Evolutionary conservation across 1,140 invertebrate genomes (phyloP).

Genomic region (Stratiolaelaps scimitus): DNA sequence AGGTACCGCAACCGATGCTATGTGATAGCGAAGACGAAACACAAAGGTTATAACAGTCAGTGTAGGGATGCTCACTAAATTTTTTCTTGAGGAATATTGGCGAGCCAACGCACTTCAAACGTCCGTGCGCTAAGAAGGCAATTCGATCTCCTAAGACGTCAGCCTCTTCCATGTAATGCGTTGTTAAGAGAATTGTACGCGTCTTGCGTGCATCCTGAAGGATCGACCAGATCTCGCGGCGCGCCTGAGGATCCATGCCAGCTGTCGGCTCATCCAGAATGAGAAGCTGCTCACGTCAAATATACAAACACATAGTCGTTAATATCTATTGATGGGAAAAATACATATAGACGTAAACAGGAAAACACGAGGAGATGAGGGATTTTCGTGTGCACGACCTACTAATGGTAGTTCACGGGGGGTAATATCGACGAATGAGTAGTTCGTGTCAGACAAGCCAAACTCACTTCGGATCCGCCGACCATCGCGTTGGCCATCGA

Average conservation of each 20-base stretch:
- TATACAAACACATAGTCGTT: constrained; percentile 37
- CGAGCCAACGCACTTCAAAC: constrained; percentile 45
- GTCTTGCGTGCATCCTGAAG: constrained; percentile 39
- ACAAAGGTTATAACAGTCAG: background rate
- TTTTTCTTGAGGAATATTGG: constrained; percentile 47
- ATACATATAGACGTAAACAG: too few relatives aligned
- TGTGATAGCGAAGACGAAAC: background rate
- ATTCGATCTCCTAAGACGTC: constrained; percentile 49
- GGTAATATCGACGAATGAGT: too few relatives aligned
- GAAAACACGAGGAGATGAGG: too few relatives aligned
- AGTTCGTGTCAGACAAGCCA: constrained; percentile 36
- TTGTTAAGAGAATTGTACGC: constrained; percentile 47
- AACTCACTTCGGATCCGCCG: constrained; percentile 43
- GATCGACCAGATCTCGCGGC: constrained; percentile 73
- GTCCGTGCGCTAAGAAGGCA: constrained; percentile 47
- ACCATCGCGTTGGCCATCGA: constrained; percentile 74
- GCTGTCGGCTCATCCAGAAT: constrained; percentile 83
- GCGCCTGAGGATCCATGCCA: constrained; percentile 81
- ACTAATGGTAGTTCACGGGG: too few relatives aligned
- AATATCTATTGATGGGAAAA: too few relatives aligned
- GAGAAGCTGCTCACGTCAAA: constrained; percentile 45
- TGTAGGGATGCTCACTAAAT: constrained; percentile 40
- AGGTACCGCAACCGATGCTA: too few relatives aligned
- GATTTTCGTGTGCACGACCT: too few relatives aligned
- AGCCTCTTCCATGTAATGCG: constrained; percentile 50